phyloP scores from a whole-genome alignment of 92 coral and sea anemone species.

The Metridium senile region DNA sequence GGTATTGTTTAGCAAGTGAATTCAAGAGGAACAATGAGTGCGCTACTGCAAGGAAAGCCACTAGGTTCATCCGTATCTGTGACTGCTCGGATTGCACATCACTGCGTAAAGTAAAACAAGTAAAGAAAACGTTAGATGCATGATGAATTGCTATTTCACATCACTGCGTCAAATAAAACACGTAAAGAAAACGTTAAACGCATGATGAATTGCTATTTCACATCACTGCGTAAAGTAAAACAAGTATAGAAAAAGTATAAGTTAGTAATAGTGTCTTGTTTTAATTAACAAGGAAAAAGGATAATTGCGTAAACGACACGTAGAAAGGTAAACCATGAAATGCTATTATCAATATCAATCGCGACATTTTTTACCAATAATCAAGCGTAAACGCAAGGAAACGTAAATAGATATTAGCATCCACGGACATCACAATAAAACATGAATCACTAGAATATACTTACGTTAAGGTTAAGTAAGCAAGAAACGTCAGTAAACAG shows the following conservation, averaged over 20 bases:
- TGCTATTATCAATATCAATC: too few species aligned
- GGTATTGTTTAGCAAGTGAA: constrained; percentile 28
- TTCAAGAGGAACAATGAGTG: constrained; percentile 49
- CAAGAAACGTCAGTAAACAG: constrained; percentile 20
- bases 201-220: neutral
- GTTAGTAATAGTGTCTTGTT: too few species aligned
- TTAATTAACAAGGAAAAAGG: too few species aligned
- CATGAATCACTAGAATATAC: too few species aligned
- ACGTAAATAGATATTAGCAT: too few species aligned
- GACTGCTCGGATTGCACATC: constrained; percentile 12
- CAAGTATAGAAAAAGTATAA: neutral
- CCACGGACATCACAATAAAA: too few species aligned
- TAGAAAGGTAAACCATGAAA: too few species aligned
- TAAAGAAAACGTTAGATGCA: neutral
- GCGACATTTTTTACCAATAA: too few species aligned
- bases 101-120: neutral
- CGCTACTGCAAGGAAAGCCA: constrained; percentile 47
- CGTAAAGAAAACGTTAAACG: neutral
- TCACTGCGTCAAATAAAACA: neutral
- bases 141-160: neutral
- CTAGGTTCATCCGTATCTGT: constrained; percentile 61
- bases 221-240: neutral
- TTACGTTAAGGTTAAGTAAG: constrained; percentile 23
- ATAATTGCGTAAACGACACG: too few species aligned
- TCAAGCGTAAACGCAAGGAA: too few species aligned